phyloP scores from a whole-genome alignment of 2,888 invertebrate genomes.

The Drosophila anceps region DNA sequence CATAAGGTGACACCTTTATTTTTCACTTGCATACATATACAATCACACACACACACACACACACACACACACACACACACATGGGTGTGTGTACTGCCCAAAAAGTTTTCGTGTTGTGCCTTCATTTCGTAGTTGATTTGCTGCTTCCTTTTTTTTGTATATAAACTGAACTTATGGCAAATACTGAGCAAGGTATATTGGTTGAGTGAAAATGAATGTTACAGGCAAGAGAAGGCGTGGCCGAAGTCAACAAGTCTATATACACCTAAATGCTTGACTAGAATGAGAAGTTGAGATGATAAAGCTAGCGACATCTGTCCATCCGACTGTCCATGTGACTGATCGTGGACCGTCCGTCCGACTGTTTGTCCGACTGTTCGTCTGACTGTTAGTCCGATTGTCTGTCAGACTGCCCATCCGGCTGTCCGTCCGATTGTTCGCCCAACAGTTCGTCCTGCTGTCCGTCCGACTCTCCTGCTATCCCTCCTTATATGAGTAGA shows the following conservation, averaged over 20 bases:
- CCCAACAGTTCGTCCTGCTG: background rate
- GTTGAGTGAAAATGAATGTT: background rate
- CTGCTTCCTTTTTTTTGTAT: constrained; percentile 53
- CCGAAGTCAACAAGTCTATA: too few species aligned
- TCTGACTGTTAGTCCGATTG: background rate
- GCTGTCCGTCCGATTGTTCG: background rate
- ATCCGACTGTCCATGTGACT: background rate
- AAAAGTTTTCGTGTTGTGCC: constrained; percentile 41
- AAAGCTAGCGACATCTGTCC: too few species aligned
- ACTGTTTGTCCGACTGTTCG: background rate
- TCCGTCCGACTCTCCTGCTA: background rate
- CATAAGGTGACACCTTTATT: constrained; percentile 68
- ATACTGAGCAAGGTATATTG: background rate
- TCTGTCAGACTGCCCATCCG: background rate
- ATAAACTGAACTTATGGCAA: too few species aligned
- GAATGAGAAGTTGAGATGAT: too few species aligned
- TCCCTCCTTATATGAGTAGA: background rate
- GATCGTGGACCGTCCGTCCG: background rate
- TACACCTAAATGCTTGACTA: too few species aligned
- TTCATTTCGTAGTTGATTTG: constrained; percentile 69
- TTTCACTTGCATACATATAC: constrained; percentile 36
- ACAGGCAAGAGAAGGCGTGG: too few species aligned
- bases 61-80: constrained; percentile 2
- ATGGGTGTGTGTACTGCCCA: constrained; percentile 25
- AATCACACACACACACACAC: background rate